Evolutionary conservation across 2,113 vertebrate species (phyloP).

Genomic region (Neodon shergylaensis): DNA sequence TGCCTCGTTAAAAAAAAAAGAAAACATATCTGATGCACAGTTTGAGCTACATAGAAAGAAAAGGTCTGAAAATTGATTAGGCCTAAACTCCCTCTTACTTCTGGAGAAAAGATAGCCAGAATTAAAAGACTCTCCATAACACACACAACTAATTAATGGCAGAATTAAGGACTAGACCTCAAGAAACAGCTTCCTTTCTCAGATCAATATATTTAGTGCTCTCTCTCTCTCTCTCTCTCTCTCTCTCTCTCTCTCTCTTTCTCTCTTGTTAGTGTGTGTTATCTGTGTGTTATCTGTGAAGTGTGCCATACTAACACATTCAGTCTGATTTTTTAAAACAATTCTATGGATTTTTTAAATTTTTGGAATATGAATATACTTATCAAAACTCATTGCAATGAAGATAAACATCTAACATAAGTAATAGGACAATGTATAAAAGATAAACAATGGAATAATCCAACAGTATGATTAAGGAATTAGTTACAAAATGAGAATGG

Average conservation of each 20-base stretch:
- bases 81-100: constrained; percentile 16
- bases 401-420: constrained; percentile 49
- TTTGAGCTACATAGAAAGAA: not conserved
- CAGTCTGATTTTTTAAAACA: constrained; percentile 23
- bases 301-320: constrained; percentile 53
- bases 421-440: not conserved
- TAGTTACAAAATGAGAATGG: not conserved
- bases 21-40: not conserved
- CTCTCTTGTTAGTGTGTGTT: constrained; percentile 50
- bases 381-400: constrained; percentile 31
- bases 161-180: not conserved
- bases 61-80: constrained; percentile 31
- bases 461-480: constrained; percentile 14
- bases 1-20: not conserved
- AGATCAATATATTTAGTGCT: not conserved
- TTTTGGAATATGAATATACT: not conserved
- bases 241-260: no score
- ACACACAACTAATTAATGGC: not conserved
- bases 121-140: not conserved
- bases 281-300: constrained; percentile 73
- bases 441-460: constrained; percentile 38
- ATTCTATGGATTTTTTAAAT: not conserved
- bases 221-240: not conserved
- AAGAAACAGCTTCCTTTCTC: not conserved
- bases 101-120: not conserved